Evolutionary conservation across 2,113 vertebrate species (phyloP), one percentile per base, ranked within the genome.

Genomic region (Trogon surrucura): DNA sequence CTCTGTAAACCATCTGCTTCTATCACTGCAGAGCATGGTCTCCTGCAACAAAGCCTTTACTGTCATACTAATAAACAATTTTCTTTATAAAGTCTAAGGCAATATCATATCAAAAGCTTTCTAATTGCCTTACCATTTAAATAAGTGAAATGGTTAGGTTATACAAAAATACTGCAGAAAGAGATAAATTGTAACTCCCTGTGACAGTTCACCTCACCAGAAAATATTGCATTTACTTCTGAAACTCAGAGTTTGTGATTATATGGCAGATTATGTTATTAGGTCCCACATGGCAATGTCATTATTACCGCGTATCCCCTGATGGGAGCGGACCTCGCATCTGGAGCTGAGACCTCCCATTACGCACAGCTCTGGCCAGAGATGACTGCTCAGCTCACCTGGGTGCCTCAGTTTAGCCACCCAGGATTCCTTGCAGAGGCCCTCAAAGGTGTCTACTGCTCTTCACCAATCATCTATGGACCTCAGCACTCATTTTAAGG

Each of bases 1-100:
- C 96, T 97, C 34, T 9, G 94, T 88, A 96, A 97, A 95, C 95
- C 94, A 97, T 96, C 96, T 97, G 96, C 81, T 97, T 91, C 95
- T 80, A 79, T 92, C 96, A 88, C 23, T 66, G 71, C 95, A 95
- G 93, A 97, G 91, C 53, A 51, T 18, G 45, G 60, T 92, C 58
- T 45, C 50, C 89, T 89, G 95, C 86, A 90, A 86, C 15, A 44
- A 82, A 93, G 80, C 77, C 73, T 91, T 95, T 66, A 60, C 78
- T 92, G 84, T 88, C 71, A 44, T 13, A 8, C 79, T 50, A 85
- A 54, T 71, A 80, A 74, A 89, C 79, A 84, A 91, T 85, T 97
- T 83, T 74, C 78, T 91, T 83, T 65, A 44, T 56, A 74, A 94
- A 80, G 44, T 56, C 38, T 50, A 70, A 92, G 44, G 74, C 77